Base-by-base conservation (phyloP, 1,140 invertebrate genomes). In the Pseudomyrmex gracilis region DNA sequence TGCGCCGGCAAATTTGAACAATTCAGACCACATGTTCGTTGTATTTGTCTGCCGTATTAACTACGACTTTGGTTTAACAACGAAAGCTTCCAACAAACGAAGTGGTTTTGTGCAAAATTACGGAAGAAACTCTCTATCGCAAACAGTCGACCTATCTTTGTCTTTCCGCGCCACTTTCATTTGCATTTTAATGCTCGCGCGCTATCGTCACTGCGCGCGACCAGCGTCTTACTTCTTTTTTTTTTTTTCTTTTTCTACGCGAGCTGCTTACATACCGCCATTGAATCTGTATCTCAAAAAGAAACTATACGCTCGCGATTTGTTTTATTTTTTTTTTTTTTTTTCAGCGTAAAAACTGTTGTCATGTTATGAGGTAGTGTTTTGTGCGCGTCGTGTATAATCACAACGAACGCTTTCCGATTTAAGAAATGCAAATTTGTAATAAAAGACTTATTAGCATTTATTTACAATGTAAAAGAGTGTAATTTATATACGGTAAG, bases 161-260 rank as follows among this genome's bases (percentile, higher is more conserved):
- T 58, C 3, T 71, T 61, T 49, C 53, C 49, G 24, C 71, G 53
- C 49, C 34, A 63, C 63, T 83, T 87, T 70, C 70, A 66, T 87
- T 87, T 74, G 82, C 86, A 74, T 88, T 63, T 74, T 87, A 87
- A 86, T 77, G 85, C 57, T 67, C 51, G 57, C 70, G 77, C 70
- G 47, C 64, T 70, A 55, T 73, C 66, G 71, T 43, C 12, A 17
- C 20, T 15, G 20, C 47, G 55, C n/a, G 17, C 53, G 67, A 9
- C 49, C 45, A 12, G n/a, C 15, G 43, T 58, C 34, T 78, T 47
- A 57, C 17, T 47, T 70, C 57, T 34, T 34, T 34, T 5, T 80
- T 45, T 45, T 5, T 47, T 60, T 71, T 71, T 64, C n/a, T 7
- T 24, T 70, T 71, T 80, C 9, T 43, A 13, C 64, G 43, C 51